Percentiles rank a stretch among this genome's conserved stretches.
phyloP scores from a whole-genome alignment of 1,140 invertebrate species.

The Drosophila chauvacae region DNA sequence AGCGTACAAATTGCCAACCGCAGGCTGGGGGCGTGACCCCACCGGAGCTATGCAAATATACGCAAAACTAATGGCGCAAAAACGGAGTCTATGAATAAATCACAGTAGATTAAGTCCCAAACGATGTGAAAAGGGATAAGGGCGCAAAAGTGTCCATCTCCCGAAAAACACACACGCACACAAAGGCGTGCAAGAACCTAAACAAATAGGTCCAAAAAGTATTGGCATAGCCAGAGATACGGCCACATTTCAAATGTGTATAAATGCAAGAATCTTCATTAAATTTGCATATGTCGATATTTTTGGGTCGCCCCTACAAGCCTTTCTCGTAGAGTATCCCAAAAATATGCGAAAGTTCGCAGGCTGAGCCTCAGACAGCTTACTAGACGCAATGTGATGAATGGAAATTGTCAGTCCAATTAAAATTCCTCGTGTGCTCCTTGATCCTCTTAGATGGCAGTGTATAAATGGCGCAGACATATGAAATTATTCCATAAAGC shows the following conservation, averaged over 20 bases:
- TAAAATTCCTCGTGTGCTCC: slow-evolving; percentile 15
- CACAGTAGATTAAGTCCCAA: slow-evolving; percentile 76
- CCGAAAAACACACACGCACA: slow-evolving; percentile 5
- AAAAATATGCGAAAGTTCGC: slow-evolving; percentile 4
- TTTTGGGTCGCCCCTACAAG: slow-evolving; percentile 3
- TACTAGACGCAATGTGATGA: background rate
- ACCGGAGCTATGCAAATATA: slow-evolving; percentile 62
- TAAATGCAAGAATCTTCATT: slow-evolving; percentile 41
- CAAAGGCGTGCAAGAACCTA: slow-evolving; percentile 41
- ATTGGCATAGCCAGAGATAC: slow-evolving; percentile 26
- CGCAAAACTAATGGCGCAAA: slow-evolving; percentile 75
- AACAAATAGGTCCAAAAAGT: slow-evolving; percentile 57
- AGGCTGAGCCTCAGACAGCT: background rate
- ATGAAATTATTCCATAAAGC: slow-evolving; percentile 8
- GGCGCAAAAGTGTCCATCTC: slow-evolving; percentile 46
- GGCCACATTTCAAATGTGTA: slow-evolving; percentile 35
- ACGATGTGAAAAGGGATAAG: slow-evolving; percentile 75
- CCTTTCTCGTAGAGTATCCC: background rate
- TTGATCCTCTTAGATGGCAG: slow-evolving; percentile 18
- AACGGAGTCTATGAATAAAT: slow-evolving; percentile 78
- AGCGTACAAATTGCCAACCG: slow-evolving; percentile 20
- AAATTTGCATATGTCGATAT: slow-evolving; percentile 62
- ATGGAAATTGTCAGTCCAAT: slow-evolving; percentile 18
- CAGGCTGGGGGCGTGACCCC: slow-evolving; percentile 22
- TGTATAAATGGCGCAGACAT: slow-evolving; percentile 1